Percentiles rank a stretch among this genome's conserved stretches.
These are phyloP conservation scores for Bombylius major DNA, from an alignment of 2,888 invertebrate species.

Conservation along the genomic window DNA sequence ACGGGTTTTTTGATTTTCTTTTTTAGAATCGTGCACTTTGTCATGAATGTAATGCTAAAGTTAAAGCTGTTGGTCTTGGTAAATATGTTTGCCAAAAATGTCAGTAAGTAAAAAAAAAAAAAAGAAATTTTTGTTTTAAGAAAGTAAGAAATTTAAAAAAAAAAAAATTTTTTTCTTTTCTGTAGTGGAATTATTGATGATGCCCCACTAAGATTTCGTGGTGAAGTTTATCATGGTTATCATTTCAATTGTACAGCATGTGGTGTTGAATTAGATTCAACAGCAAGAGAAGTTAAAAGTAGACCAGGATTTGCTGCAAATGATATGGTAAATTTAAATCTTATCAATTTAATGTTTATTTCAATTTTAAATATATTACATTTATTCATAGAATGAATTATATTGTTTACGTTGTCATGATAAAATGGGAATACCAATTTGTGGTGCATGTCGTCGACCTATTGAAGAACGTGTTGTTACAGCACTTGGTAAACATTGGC, in stretches of 20 bases:
- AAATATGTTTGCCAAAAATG: constrained; percentile 98
- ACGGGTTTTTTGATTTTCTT: not conserved
- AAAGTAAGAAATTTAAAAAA: not conserved
- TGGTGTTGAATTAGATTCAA: constrained; percentile 84
- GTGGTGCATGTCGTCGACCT: constrained; percentile 96
- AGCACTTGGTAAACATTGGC: constrained; percentile 96
- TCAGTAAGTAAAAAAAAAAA: constrained; percentile 57
- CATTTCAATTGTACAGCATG: constrained; percentile 96
- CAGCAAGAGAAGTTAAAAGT: constrained; percentile 90
- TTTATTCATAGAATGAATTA: constrained; percentile 62
- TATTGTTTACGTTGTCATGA: constrained; percentile 97
- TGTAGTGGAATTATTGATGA: constrained; percentile 79
- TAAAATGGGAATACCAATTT: constrained; percentile 99
- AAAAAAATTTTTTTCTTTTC: constrained; percentile 1
- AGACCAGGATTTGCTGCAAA: constrained; percentile 81
- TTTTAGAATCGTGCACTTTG: constrained; percentile 59
- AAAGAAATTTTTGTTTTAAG: not conserved
- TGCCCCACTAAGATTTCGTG: constrained; percentile 79
- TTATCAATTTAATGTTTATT: not conserved
- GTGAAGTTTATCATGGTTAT: constrained; percentile 98
- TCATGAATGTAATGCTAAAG: constrained; percentile 90
- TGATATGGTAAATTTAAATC: constrained; percentile 51
- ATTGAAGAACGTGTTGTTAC: constrained; percentile 98
- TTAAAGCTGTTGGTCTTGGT: constrained; percentile 88
- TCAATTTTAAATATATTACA: not conserved